Base-by-base conservation (phyloP, 2,113 vertebrate species). In the Centrocercus urophasianus region DNA sequence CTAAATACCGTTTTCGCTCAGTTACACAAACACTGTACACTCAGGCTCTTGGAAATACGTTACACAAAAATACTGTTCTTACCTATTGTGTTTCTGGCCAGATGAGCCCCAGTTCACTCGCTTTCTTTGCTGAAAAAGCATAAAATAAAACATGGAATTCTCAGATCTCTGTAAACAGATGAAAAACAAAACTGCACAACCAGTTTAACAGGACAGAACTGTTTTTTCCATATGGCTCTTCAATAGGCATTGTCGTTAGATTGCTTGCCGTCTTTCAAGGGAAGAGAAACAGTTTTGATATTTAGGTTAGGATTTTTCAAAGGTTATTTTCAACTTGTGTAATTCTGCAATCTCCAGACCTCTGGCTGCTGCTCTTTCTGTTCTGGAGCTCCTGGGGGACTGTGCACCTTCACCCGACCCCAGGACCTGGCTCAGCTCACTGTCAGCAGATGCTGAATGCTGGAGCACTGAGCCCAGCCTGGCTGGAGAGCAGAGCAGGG, bases 161-260 rank as follows among this genome's bases (percentile, higher is more conserved):
- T 92, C 86, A 94, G 83, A 83, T 86, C 93, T 95, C 95, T 83
- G 71, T 70, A 89, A 92, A 45, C 79, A 85, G 83, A 94, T 93
- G 86, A 89, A 97, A 97, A 96, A 34, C 72, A 82, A 90, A 94
- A 89, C 75, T 48, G 19, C 45, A 36, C 90, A 83, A 89, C 75
- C 91, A 90, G 57, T 92, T 93, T 65, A 95, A 67, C 69, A 71
- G 81, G 57, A 83, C 27, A 63, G 67, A 86, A 91, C 38, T 77
- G 76, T 94, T 76, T 95, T 96, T 96, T 96, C 96, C 95, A 96
- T 97, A 94, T 86, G 93, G 83, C 65, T 95, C 36, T 71, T 52
- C 69, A 74, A 32, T 65, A 80, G 90, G 57, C 79, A 70, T 90
- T 74, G 65, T 77, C 67, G 83, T 47, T 70, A 22, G 79, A 93